Percentiles rank a stretch among this genome's conserved stretches.
Conservation (phyloP, 2,888 invertebrate species). For the Hyposoter didymator region DNA sequence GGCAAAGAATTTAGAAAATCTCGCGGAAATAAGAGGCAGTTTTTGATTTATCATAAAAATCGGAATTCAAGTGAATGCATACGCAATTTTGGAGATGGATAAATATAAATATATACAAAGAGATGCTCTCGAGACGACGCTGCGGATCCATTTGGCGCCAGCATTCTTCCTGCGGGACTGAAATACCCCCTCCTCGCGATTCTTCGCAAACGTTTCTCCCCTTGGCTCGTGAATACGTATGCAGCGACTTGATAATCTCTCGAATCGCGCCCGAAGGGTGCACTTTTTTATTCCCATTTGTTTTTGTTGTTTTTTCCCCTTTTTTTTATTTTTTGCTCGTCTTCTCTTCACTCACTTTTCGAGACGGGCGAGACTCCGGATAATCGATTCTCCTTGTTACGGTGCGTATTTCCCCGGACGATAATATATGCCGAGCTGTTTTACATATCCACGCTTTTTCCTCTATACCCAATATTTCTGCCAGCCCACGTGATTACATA, state of each 20-base stretch:
- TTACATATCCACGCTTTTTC: conserved; percentile 9
- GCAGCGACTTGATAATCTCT: conserved; percentile 37
- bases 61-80: neutral
- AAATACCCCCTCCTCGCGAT: conserved; percentile 8
- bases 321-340: conserved; percentile 27
- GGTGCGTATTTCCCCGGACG: conserved; percentile 31
- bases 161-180: conserved; percentile 62
- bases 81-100: neutral
- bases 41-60: neutral
- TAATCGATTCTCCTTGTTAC: conserved; percentile 62
- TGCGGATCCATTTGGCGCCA: conserved; percentile 64
- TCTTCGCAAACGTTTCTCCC: neutral
- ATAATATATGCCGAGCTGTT: neutral
- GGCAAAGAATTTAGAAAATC: neutral
- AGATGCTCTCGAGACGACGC: conserved; percentile 33
- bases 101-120: conserved; percentile 10
- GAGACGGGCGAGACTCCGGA: conserved; percentile 50
- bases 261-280: conserved; percentile 56
- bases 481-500: conserved; percentile 3
- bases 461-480: conserved; percentile 15
- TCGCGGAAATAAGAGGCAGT: neutral
- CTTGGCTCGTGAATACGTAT: neutral
- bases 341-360: conserved; percentile 50
- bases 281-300: conserved; percentile 37
- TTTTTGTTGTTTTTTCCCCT: neutral